Evolutionary conservation across 2,113 vertebrate species (phyloP).

Genomic region (Poeciliopsis retropinna): DNA sequence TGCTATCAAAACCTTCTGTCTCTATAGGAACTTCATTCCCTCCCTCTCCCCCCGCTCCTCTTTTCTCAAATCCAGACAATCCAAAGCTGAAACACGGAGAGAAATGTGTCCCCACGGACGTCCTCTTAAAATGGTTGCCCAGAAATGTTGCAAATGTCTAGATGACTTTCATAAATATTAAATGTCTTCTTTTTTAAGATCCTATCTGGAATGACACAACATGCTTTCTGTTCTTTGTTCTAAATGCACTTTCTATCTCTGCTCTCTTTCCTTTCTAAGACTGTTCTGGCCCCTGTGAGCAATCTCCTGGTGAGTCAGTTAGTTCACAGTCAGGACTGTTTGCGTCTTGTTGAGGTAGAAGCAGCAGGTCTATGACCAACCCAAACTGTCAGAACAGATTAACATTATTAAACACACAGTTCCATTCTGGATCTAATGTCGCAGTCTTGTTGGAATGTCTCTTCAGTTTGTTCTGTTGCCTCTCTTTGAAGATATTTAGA

Average conservation of each 20-base stretch:
- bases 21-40: not conserved
- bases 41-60: conserved; percentile 6
- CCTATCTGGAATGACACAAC: not conserved
- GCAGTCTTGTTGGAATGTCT: not conserved
- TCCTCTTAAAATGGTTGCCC: conserved; percentile 34
- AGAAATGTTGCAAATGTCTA: conserved; percentile 63
- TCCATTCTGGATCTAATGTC: not conserved
- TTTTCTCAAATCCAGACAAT: conserved; percentile 9
- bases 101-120: conserved; percentile 49
- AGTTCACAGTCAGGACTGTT: conserved; percentile 28
- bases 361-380: not conserved
- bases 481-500: not conserved
- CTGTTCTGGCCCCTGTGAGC: not conserved
- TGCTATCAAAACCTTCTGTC: conserved; percentile 61
- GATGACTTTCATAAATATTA: conserved; percentile 53
- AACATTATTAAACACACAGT: not conserved
- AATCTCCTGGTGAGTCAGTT: conserved; percentile 9
- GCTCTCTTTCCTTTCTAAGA: not conserved
- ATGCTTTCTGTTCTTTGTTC: not conserved
- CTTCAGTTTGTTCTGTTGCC: not conserved
- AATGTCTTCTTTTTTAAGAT: not conserved
- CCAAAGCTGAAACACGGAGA: conserved; percentile 1
- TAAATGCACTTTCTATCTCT: not conserved
- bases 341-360: conserved; percentile 19
- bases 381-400: not conserved